These are phyloP conservation scores for Sphenopsis melanotis DNA, from an alignment of 2,797 vertebrate species.

Conservation along the genomic window DNA sequence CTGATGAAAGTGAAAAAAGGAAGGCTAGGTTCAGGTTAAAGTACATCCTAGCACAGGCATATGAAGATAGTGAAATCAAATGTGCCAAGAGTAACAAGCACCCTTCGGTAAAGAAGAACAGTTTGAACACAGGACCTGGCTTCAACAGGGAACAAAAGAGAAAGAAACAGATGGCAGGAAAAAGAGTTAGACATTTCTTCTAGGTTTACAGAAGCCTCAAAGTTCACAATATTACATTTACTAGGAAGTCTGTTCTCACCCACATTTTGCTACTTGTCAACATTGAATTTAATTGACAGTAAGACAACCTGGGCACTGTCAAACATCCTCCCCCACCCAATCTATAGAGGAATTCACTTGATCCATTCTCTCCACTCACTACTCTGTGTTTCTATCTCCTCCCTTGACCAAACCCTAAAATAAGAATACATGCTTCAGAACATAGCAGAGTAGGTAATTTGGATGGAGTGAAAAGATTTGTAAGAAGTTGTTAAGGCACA, in stretches of 20 bases:
- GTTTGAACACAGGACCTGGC: not conserved
- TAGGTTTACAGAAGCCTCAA: not conserved
- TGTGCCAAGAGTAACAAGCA: not conserved
- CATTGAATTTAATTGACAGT: not conserved
- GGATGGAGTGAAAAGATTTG: not conserved
- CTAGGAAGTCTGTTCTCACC: not conserved
- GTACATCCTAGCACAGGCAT: not conserved
- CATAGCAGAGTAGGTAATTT: not conserved
- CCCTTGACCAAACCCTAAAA: not conserved
- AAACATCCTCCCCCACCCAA: not conserved
- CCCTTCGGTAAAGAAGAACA: conserved; percentile 4
- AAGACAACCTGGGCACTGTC: not conserved
- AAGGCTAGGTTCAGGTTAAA: not conserved
- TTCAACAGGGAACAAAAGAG: not conserved
- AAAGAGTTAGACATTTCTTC: not conserved
- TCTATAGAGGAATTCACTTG: not conserved
- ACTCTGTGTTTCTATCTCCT: not conserved
- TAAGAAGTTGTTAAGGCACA: not conserved
- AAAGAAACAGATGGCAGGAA: not conserved
- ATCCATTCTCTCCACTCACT: not conserved
- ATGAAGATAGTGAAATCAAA: not conserved
- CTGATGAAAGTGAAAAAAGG: not conserved
- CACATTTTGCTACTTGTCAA: not conserved
- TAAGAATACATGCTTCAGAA: not conserved
- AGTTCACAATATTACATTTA: not conserved